Base-by-base conservation (phyloP, 92 coral and sea anemone species). In the Blastomussa wellsi region DNA sequence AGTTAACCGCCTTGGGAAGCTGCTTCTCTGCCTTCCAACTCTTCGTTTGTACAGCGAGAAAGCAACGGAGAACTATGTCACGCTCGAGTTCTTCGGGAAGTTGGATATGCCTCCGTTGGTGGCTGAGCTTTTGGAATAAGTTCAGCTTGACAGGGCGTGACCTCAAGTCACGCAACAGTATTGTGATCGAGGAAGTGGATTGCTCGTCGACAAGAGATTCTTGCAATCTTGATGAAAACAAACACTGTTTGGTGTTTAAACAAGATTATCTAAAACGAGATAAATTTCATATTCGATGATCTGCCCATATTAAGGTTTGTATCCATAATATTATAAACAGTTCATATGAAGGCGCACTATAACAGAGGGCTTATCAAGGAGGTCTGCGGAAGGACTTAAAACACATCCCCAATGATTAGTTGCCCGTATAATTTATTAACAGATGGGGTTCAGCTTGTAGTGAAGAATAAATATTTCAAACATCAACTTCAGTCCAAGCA, bases 91-190 rank as follows among this genome's bases (percentile, higher is more conserved):
- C 89, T 97, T 97, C 77, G 99, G 99, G 16, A 97, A 95, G 83
- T 89, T 97, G 55, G 98, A 97, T 82, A 91, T 97, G 94, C 99
- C 99, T 17, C 99, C 99, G 12, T 77, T 97, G 73, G 99, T 97
- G 31, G 93, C 93, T 7, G 99, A 97, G 79, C 94, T 97, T 24
- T 80, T 95, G 51, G 92, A 92, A 90, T 92, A 88, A 70, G 42
- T 49, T 69, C 24, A 51, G 48, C 49, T 59, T 48, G 70, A 60
- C 66, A 4, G 69, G 33, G 87, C 70, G 67, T 81, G 87, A 62
- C 64, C 60, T 31, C 9, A 7, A 37, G 52, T 55, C 74, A 51
- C 83, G 79, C 66, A 33, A 15, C 62, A 16, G 48, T 68, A 4
- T 13, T 62, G 53, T 79, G 68, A 37, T 17, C 19, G 16, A 47